These are phyloP conservation scores for Poliocrania exsul DNA, from an alignment of 2,797 vertebrate species.

Conservation along the genomic window DNA sequence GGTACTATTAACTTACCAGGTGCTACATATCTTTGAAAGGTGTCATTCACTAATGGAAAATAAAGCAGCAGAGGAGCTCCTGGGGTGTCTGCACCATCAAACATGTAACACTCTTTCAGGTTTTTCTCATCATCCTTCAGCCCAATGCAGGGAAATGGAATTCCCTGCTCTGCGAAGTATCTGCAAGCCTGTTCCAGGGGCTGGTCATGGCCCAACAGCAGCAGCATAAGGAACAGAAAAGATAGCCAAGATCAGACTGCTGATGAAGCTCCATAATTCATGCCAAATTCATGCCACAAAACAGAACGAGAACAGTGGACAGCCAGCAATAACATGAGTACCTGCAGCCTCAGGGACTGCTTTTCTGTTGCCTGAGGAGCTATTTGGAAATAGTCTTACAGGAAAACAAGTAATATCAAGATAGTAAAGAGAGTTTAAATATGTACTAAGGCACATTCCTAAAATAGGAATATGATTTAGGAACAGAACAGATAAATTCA, in stretches of 20 bases:
- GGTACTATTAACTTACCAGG: constrained; percentile 77
- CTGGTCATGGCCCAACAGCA: constrained; percentile 58
- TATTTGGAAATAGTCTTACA: background rate
- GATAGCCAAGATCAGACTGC: background rate
- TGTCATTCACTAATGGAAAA: constrained; percentile 83
- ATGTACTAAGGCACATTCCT: background rate
- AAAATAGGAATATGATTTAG: background rate
- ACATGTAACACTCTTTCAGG: constrained; percentile 84
- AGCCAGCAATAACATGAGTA: accelerated
- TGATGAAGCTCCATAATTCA: background rate
- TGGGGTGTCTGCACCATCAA: constrained; percentile 70
- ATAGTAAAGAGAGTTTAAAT: background rate
- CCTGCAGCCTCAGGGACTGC: background rate
- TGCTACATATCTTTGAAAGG: constrained; percentile 79
- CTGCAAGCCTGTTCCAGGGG: constrained; percentile 77
- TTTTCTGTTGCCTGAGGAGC: background rate
- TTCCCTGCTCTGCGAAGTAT: constrained; percentile 78
- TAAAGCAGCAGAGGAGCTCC: constrained; percentile 82
- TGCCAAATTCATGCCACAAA: background rate
- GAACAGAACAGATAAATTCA: background rate
- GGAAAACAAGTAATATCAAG: background rate
- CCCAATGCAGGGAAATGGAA: constrained; percentile 80
- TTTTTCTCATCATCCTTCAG: constrained; percentile 72
- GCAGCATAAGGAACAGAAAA: background rate
- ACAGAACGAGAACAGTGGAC: background rate